Base-by-base conservation (phyloP, 2,113 vertebrate species). In the Clarias gariepinus region DNA sequence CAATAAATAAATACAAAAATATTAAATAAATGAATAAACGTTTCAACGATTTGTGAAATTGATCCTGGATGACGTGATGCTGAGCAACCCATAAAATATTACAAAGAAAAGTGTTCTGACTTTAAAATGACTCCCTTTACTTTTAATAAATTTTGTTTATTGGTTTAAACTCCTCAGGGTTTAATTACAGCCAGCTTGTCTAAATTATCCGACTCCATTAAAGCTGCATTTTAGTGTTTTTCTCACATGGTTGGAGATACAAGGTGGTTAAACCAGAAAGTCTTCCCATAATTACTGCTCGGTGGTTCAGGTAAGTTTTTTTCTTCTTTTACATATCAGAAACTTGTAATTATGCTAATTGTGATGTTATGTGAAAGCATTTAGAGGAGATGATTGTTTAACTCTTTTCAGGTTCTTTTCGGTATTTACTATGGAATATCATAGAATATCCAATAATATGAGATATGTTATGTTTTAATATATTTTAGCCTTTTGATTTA, bases 211-310 rank as follows among this genome's bases (percentile, higher is more conserved):
- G 47, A 80, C 28, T 80, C 78, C 78, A 80, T 80, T 80, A 60
- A 60, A 36, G 55, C 57, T 60, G 10, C 16, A 23, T 36, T 60
- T 60, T 3, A 80, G 30, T 80, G 78, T 80, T 61, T 80, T 80
- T 36, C 57, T 80, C 78, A 80, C 78, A 80, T 61, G 78, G 78
- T 5, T 80, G 57, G 78, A 80, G 55, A 61, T n/a, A 77, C 76
- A 57, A 2, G 52, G 53, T 30, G 76, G 16, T 58, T 57, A 79
- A 58, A 57, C n/a, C 76, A 1, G 16, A 79, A 58, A 7, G n/a
- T 30, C n/a, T 78, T 2, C 36, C 53, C 9, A 6, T 79, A 79
- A 79, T 79, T 79, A 79, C 15, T n/a, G 1, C 23, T 19, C 76
- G 10, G n/a, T 58, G 16, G 53, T 9, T 33, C 76, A 79, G 76